These are phyloP conservation scores for Calosoma granatense DNA, from an alignment of 1,140 invertebrate genomes.

Conservation along the genomic window DNA sequence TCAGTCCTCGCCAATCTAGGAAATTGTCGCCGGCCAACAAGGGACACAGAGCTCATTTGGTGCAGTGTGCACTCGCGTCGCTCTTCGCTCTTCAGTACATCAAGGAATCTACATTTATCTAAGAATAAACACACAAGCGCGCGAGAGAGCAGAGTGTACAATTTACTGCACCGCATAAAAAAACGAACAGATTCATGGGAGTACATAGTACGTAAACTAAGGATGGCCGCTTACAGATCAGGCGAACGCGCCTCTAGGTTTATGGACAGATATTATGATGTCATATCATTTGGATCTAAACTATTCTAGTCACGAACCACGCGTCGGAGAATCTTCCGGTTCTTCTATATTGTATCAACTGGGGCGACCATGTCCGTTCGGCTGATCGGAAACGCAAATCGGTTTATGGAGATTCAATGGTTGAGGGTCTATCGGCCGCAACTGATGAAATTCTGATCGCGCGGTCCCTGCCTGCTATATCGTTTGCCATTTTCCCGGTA, in stretches of 20 bases:
- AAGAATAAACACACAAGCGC: too few species aligned
- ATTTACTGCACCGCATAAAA: too few species aligned
- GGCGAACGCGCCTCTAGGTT: not conserved
- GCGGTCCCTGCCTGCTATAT: too few species aligned
- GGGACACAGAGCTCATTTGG: not conserved
- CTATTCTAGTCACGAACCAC: constrained; percentile 5
- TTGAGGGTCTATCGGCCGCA: not conserved
- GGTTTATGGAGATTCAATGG: constrained; percentile 1
- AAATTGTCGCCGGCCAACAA: constrained; percentile 1
- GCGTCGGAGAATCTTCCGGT: not conserved
- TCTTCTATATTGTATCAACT: constrained; percentile 5
- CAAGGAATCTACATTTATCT: too few species aligned
- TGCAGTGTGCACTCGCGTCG: not conserved
- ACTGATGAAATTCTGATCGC: not conserved
- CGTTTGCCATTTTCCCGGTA: too few species aligned
- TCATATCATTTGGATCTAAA: constrained; percentile 1
- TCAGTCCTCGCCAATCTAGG: constrained; percentile 7
- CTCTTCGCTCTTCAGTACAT: too few species aligned
- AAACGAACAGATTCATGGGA: too few species aligned
- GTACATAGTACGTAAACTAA: too few species aligned
- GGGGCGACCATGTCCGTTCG: not conserved
- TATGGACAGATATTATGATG: not conserved
- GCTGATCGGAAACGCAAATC: not conserved
- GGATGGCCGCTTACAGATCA: too few species aligned
- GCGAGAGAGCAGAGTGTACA: too few species aligned